phyloP scores from a whole-genome alignment of 2,888 invertebrate species.

The Melanotus villosus region DNA sequence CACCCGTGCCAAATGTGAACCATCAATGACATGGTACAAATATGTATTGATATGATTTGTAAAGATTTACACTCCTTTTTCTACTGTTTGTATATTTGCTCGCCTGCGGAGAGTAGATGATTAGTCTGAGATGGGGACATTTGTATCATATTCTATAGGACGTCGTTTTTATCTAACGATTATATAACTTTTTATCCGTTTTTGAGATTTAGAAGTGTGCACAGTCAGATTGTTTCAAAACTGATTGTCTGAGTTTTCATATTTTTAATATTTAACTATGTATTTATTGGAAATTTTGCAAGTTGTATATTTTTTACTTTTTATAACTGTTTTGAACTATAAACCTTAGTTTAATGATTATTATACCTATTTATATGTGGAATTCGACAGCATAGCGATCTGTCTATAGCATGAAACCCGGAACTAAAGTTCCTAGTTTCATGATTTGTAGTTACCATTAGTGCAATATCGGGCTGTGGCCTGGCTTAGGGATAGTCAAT shows the following conservation, averaged over 20 bases:
- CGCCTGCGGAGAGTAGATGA: conserved; percentile 62
- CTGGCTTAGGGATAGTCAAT: conserved; percentile 67
- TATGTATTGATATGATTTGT: conserved; percentile 68
- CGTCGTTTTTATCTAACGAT: conserved; percentile 65
- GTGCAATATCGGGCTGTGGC: conserved; percentile 67
- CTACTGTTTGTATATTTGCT: conserved; percentile 69
- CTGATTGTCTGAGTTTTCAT: conserved; percentile 63
- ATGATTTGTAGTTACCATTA: conserved; percentile 66
- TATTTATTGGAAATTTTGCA: conserved; percentile 67
- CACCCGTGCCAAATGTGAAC: conserved; percentile 56
- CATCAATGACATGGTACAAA: conserved; percentile 69
- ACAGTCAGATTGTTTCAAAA: conserved; percentile 62
- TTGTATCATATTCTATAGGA: conserved; percentile 67
- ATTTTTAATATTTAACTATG: conserved; percentile 65
- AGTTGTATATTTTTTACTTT: conserved; percentile 69
- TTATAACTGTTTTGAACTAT: conserved; percentile 66
- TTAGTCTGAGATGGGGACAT: conserved; percentile 59
- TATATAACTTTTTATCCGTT: conserved; percentile 66
- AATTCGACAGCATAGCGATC: conserved; percentile 52
- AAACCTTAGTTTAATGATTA: conserved; percentile 61
- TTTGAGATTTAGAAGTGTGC: conserved; percentile 61
- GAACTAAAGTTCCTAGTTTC: conserved; percentile 35
- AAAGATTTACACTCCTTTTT: conserved; percentile 69
- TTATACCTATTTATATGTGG: conserved; percentile 60
- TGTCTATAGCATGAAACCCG: conserved; percentile 38